These are phyloP conservation scores for Vidua chalybeata DNA, from an alignment of 2,113 vertebrate genomes.

Conservation along the genomic window DNA sequence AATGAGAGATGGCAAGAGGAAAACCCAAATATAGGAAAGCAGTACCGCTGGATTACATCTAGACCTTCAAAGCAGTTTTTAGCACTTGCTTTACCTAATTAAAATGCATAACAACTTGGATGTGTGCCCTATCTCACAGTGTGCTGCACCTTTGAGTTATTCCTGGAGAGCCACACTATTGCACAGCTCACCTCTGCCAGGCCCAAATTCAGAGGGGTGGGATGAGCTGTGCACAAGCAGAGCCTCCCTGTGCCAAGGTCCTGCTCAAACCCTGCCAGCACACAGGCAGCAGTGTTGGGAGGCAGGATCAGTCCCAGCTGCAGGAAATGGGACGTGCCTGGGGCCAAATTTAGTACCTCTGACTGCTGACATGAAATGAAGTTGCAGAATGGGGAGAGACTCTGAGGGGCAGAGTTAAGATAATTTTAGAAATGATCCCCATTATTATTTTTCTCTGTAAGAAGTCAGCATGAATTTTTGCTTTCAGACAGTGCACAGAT, in stretches of 20 bases:
- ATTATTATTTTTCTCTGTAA: not conserved
- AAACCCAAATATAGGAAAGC: not conserved
- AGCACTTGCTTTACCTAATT: not conserved
- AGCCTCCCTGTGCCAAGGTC: not conserved
- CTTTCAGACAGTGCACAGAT: not conserved
- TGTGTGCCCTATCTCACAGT: not conserved
- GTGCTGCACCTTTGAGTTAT: not conserved
- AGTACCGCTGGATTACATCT: not conserved
- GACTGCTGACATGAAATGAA: not conserved
- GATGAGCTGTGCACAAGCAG: not conserved
- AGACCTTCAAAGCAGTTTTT: not conserved
- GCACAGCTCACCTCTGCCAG: not conserved
- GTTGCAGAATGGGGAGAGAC: not conserved
- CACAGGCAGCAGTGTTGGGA: accelerated
- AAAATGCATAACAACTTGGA: not conserved
- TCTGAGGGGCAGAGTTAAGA: not conserved
- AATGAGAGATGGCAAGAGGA: not conserved
- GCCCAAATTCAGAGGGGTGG: not conserved
- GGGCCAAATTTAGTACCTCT: not conserved
- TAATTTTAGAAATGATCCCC: not conserved
- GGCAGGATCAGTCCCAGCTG: not conserved
- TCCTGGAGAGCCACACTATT: not conserved
- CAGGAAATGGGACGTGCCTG: not conserved
- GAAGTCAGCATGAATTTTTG: not conserved
- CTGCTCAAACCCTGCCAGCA: not conserved